Conservation (phyloP, 92 coral and sea anemone genomes). For the Zoanthus solanderi region DNA sequence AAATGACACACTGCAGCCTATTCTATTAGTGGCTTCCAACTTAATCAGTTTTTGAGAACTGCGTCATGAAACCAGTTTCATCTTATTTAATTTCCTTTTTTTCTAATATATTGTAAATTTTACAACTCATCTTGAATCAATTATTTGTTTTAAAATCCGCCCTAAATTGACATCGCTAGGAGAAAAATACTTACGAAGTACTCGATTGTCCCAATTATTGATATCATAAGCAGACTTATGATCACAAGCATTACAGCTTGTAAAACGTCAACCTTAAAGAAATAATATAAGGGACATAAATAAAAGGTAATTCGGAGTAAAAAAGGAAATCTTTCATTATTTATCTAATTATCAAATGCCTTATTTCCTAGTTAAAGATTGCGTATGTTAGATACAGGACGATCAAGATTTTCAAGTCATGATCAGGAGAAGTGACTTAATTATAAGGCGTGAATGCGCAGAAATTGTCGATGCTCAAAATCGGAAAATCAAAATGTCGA, state of each 20-base stretch:
- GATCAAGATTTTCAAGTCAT: too few relatives aligned
- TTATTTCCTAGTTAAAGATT: too few relatives aligned
- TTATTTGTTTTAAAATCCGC: background rate
- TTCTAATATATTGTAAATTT: background rate
- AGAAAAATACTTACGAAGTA: background rate
- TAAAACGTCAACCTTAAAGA: background rate
- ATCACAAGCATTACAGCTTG: background rate
- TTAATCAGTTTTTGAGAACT: background rate
- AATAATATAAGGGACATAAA: too few relatives aligned
- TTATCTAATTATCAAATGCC: too few relatives aligned
- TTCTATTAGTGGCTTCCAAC: background rate
- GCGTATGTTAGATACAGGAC: too few relatives aligned
- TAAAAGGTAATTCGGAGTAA: too few relatives aligned
- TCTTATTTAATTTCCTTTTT: background rate
- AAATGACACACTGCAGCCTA: too few relatives aligned
- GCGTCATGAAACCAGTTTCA: background rate
- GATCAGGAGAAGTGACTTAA: too few relatives aligned
- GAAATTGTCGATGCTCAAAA: too few relatives aligned
- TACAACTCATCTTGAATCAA: background rate
- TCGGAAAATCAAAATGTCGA: too few relatives aligned
- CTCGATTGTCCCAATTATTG: background rate
- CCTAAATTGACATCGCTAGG: background rate
- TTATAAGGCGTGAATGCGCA: too few relatives aligned
- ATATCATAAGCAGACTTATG: background rate
- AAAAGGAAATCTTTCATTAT: too few relatives aligned